These are phyloP conservation scores for Malurus splendens DNA, from an alignment of 2,797 vertebrate species.

Conservation along the genomic window DNA sequence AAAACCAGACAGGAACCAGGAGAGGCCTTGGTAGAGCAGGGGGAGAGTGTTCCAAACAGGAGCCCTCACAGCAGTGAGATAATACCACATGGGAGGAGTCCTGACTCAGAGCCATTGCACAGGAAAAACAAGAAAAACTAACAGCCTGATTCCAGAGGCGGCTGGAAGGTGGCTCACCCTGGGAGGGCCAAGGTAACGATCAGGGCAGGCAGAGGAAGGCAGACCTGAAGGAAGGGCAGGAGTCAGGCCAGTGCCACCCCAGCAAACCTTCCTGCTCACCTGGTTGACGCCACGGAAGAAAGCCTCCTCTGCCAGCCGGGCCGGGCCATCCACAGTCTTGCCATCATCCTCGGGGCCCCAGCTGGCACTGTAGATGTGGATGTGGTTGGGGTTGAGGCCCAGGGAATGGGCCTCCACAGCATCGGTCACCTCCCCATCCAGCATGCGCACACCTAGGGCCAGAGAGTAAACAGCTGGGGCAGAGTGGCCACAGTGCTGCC, in stretches of 20 bases:
- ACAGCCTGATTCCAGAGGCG: neutral
- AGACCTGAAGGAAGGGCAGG: neutral
- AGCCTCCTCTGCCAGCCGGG: constrained; percentile 92
- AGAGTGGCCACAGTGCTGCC: rapidly evolving
- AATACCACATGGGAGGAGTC: neutral
- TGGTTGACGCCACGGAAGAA: constrained; percentile 90
- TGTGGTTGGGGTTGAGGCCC: constrained; percentile 92
- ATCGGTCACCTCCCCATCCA: constrained; percentile 97
- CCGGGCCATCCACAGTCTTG: constrained; percentile 94
- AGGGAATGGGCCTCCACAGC: constrained; percentile 95
- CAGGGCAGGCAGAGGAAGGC: neutral
- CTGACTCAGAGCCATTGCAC: neutral
- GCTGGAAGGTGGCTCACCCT: neutral
- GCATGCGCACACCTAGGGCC: constrained; percentile 92
- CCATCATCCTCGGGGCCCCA: constrained; percentile 98
- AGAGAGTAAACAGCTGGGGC: neutral
- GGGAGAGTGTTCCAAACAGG: neutral
- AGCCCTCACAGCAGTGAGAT: neutral
- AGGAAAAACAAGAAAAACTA: constrained; percentile 47
- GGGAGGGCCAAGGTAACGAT: neutral
- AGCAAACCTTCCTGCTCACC: constrained; percentile 62
- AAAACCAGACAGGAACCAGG: neutral
- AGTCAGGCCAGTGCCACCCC: rapidly evolving
- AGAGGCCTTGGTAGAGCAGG: neutral
- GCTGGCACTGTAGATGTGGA: constrained; percentile 96